Percentiles rank a stretch among this genome's conserved stretches.
These are phyloP conservation scores for Dendrocincla tyrannina DNA, from an alignment of 2,797 vertebrate genomes.

Conservation along the genomic window DNA sequence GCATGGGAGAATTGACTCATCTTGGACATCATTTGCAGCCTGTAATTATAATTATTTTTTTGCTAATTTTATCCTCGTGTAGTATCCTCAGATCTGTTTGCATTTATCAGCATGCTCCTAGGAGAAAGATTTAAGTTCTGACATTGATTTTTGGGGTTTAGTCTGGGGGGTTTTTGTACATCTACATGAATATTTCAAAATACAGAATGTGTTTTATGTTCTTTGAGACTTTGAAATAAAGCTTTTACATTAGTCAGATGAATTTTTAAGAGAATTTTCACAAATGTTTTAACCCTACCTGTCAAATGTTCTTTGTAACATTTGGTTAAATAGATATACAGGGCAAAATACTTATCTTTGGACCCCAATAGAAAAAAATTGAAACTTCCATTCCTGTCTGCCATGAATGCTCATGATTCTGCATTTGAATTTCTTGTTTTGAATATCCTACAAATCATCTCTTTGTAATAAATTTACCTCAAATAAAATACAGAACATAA, in stretches of 20 bases:
- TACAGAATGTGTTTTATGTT: not conserved
- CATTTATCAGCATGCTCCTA: not conserved
- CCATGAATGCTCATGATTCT: not conserved
- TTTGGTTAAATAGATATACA: not conserved
- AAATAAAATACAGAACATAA: not conserved
- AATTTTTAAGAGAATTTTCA: not conserved
- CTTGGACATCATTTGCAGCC: not conserved
- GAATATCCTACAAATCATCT: not conserved
- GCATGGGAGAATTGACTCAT: not conserved
- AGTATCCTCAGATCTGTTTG: not conserved
- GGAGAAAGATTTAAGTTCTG: not conserved
- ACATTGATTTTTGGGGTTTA: rapidly evolving
- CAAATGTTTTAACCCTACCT: not conserved
- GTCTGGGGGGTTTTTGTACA: not conserved
- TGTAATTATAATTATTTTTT: not conserved
- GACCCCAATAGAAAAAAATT: not conserved
- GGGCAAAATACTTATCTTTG: not conserved
- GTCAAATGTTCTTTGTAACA: not conserved
- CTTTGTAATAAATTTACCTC: not conserved
- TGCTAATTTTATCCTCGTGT: not conserved
- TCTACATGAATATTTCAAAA: not conserved
- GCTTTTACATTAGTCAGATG: not conserved
- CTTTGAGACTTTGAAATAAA: not conserved
- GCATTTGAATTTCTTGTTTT: not conserved
- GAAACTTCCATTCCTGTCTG: not conserved